These are phyloP conservation scores for Liolophura sinensis DNA, from an alignment of 1,140 invertebrate genomes.

Conservation along the genomic window DNA sequence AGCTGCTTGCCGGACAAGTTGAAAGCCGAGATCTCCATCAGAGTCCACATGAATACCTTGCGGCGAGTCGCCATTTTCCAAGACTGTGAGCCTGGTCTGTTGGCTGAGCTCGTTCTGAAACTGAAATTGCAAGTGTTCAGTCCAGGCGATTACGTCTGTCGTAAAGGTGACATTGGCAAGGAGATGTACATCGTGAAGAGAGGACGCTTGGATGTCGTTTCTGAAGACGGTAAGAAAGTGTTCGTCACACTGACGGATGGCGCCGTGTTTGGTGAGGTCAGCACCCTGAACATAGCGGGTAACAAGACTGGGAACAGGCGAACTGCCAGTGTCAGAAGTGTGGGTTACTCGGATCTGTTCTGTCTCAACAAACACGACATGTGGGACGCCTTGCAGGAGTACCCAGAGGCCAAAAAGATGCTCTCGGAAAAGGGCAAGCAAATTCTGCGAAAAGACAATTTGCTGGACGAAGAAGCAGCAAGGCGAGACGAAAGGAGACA, in stretches of 20 bases:
- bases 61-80: slow-evolving; percentile 20
- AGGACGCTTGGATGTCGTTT: slow-evolving; percentile 44
- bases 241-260: slow-evolving; percentile 70
- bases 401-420: slow-evolving; percentile 86
- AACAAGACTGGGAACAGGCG: slow-evolving; percentile 89
- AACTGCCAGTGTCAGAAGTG: slow-evolving; percentile 85
- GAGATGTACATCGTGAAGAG: slow-evolving; percentile 56
- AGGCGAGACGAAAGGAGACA: slow-evolving; percentile 7
- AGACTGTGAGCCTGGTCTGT: slow-evolving; percentile 28
- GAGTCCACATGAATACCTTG: slow-evolving; percentile 29
- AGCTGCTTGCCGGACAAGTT: slow-evolving; percentile 18
- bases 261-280: slow-evolving; percentile 83
- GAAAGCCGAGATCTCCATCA: slow-evolving; percentile 27
- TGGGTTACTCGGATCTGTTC: slow-evolving; percentile 91
- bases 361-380: slow-evolving; percentile 86
- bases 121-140: slow-evolving; percentile 28
- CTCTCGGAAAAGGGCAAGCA: slow-evolving; percentile 88
- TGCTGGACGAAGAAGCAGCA: slow-evolving; percentile 72
- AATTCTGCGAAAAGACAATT: slow-evolving; percentile 86
- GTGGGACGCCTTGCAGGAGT: slow-evolving; percentile 86
- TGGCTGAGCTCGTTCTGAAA: slow-evolving; percentile 25
- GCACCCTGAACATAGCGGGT: slow-evolving; percentile 86
- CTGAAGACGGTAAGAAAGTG: slow-evolving; percentile 41
- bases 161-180: slow-evolving; percentile 44
- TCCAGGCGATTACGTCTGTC: slow-evolving; percentile 28